Percentiles rank a stretch among this genome's conserved stretches.
Evolutionary conservation across 1,140 invertebrate species (phyloP).

Genomic region (Drosophila kepulauana): DNA sequence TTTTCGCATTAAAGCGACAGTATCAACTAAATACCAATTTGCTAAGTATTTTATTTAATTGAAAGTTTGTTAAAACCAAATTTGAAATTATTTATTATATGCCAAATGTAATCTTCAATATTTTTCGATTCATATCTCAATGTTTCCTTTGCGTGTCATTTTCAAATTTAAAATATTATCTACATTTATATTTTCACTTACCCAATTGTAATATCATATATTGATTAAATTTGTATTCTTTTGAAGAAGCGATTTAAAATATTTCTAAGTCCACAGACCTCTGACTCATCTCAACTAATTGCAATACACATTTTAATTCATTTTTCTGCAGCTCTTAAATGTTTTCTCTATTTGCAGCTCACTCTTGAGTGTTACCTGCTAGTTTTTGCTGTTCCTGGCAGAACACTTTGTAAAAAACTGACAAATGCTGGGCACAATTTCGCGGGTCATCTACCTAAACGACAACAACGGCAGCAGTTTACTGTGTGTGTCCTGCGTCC

Average conservation of each 20-base stretch:
- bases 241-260: not conserved
- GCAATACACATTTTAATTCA: no score
- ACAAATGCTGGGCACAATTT: slow-evolving; percentile 60
- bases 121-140: no score
- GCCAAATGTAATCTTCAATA: no score
- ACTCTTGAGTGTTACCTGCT: slow-evolving; percentile 68
- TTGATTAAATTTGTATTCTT: rapidly evolving
- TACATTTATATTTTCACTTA: no score
- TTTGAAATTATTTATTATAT: no score
- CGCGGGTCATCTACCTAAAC: slow-evolving; percentile 69
- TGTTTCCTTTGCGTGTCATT: no score
- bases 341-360: slow-evolving; percentile 41
- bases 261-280: no score
- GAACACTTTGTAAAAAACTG: slow-evolving; percentile 73
- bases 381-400: slow-evolving; percentile 31
- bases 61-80: no score
- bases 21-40: slow-evolving; percentile 34
- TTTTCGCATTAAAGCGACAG: slow-evolving; percentile 19
- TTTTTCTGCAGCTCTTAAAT: not conserved
- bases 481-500: slow-evolving; percentile 40
- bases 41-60: slow-evolving; percentile 20
- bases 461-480: slow-evolving; percentile 13
- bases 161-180: no score
- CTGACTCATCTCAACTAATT: no score
- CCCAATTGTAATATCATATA: no score